Base-by-base conservation (phyloP, 2,797 vertebrate species). In the Notamacropus eugenii region DNA sequence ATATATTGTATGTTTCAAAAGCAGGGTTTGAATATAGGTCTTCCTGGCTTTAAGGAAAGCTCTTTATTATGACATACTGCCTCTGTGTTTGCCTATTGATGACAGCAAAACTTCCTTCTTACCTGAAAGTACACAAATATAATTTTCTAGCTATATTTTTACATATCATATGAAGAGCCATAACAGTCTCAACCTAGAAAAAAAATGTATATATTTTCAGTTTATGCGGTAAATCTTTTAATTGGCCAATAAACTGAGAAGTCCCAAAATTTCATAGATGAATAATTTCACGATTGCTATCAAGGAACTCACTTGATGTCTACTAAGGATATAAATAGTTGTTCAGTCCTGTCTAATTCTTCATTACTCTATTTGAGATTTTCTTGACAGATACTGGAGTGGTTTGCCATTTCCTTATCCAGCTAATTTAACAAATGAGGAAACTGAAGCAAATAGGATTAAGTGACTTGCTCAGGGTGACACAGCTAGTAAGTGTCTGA, bases 111-210 rank as follows among this genome's bases (percentile, higher is more conserved):
- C n/a, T 24, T 74, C 92, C 93, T 96, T 55, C 67, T 93, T 92
- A 94, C 29, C 93, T 94, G 27, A 74, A 94, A 96, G 93, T 93
- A 22, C 50, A 93, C 56, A 90, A 34, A 87, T 0, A 0, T 34
- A 59, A 97, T 34, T 94, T 67, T 52, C 97, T 90, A 95, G 58
- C 1, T 92, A 56, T 34, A 27, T 34, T 92, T 58, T 92, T 92
- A 93, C 34, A 92, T 24, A 93, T 93, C 67, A 56, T 34, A 92
- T 2, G 6, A 57, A 55, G 59, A 95, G 95, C 67, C 96, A 91
- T 90, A 90, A 14, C 46, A 27, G 22, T 82, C 3, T 82, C 22
- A 46, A 11, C 22, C 46, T 46, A 46, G 22, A 2, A 27, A 24
- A 74, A 46, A 52, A 46, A 46, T 2, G 40, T 3, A 82, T 82